A percentile compares a stretch with the other conserved stretches of the same genome.
Evolutionary conservation across 2,797 vertebrate genomes (phyloP).

Genomic region (Catamblyrhynchus diadema): DNA sequence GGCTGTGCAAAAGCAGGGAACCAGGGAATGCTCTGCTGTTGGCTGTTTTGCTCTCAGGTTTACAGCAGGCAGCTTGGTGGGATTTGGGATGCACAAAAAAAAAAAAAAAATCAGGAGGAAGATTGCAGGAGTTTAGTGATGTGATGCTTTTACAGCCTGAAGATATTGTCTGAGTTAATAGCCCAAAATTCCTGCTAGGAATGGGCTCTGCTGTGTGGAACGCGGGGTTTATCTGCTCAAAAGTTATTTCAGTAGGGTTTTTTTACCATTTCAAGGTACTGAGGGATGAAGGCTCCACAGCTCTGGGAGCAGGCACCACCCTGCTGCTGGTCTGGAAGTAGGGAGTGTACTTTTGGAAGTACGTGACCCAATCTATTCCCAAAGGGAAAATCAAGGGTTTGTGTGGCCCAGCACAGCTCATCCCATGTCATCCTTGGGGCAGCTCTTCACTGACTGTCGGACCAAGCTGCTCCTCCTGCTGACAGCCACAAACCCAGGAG

Average conservation of each 20-base stretch:
- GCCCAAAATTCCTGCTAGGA: background rate
- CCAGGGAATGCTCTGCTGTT: background rate
- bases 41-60: background rate
- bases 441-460: background rate
- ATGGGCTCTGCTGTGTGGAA: background rate
- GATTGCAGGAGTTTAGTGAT: background rate
- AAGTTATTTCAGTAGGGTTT: background rate
- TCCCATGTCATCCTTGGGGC: background rate
- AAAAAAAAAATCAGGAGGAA: fast-evolving
- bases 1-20: background rate
- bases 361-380: fast-evolving
- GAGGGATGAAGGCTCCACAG: background rate
- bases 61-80: background rate
- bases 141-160: background rate
- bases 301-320: background rate
- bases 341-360: background rate
- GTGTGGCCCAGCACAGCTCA: background rate
- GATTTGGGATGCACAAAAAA: background rate
- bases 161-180: background rate
- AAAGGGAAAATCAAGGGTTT: background rate
- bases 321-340: fast-evolving
- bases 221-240: fast-evolving
- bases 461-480: background rate
- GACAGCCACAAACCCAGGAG: background rate
- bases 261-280: background rate